Evolutionary conservation across 2,888 invertebrate species (phyloP).

Genomic region (Hypomecis punctinalis): DNA sequence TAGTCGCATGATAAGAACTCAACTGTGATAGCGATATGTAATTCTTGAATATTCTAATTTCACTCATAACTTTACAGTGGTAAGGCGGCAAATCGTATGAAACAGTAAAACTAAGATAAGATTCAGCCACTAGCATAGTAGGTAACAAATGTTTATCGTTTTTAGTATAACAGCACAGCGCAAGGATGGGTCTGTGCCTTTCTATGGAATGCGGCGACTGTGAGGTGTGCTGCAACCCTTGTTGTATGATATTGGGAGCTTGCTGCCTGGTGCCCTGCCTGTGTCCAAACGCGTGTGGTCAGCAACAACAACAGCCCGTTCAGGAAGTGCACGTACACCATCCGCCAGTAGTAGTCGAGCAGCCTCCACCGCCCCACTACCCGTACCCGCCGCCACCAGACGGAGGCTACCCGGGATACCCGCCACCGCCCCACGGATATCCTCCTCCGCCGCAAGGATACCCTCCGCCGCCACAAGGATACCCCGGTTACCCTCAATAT

Average conservation of each 20-base stretch:
- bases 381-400: conserved; percentile 55
- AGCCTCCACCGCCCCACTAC: conserved; percentile 54
- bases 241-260: conserved; percentile 75
- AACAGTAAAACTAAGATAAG: conserved; percentile 26
- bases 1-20: conserved; percentile 51
- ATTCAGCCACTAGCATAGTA: conserved; percentile 25
- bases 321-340: conserved; percentile 73
- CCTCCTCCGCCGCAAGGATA: conserved; percentile 51
- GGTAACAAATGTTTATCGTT: conserved; percentile 51
- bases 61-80: conserved; percentile 38
- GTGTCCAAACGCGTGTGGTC: conserved; percentile 79
- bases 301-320: conserved; percentile 66
- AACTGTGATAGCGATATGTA: conserved; percentile 46
- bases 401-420: conserved; percentile 55
- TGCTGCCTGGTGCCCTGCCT: conserved; percentile 77
- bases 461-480: conserved; percentile 50
- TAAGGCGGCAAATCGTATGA: conserved; percentile 38
- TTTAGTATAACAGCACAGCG: conserved; percentile 62
- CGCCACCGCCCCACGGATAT: conserved; percentile 51
- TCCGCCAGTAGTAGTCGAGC: conserved; percentile 64
- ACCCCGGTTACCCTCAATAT: conserved; percentile 51
- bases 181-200: conserved; percentile 74
- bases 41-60: conserved; percentile 49
- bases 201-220: conserved; percentile 77
- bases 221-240: conserved; percentile 74